Percentiles rank a stretch among this genome's conserved stretches.
phyloP scores from a whole-genome alignment of 2,888 invertebrate species.

The Dicranocentrus wangi region DNA sequence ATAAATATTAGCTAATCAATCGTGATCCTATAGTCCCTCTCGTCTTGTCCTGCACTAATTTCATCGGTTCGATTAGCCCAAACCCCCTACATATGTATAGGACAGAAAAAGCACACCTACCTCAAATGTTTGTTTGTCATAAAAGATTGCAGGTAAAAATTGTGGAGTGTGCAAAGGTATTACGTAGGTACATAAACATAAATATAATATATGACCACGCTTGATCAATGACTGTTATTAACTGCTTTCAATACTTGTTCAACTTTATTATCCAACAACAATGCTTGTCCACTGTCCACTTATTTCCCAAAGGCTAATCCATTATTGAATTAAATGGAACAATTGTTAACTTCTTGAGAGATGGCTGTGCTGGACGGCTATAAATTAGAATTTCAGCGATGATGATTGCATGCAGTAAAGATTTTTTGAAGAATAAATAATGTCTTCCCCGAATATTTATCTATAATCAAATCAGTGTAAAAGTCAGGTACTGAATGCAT shows the following conservation, averaged over 20 bases:
- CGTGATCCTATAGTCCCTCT: no score
- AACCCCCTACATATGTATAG: no score
- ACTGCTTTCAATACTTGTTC: slow-evolving; percentile 45
- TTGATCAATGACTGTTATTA: slow-evolving; percentile 4
- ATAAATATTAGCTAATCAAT: slow-evolving; percentile 15
- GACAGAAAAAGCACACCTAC: no score
- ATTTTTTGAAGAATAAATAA: background rate
- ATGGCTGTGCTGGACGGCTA: no score
- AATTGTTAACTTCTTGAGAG: slow-evolving; percentile 29
- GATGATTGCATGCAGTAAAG: background rate
- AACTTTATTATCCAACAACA: slow-evolving; percentile 25
- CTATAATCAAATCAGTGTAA: slow-evolving; percentile 17
- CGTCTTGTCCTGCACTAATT: no score
- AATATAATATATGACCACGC: no score
- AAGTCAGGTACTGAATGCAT: slow-evolving; percentile 8
- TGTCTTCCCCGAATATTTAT: background rate
- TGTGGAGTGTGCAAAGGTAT: no score
- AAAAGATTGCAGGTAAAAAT: no score
- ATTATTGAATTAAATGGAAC: slow-evolving; percentile 59
- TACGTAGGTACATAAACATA: no score
- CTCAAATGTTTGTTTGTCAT: no score
- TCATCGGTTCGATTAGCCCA: no score
- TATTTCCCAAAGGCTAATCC: slow-evolving; percentile 2
- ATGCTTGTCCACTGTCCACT: slow-evolving; percentile 20
- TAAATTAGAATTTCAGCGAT: slow-evolving; percentile 50